Evolutionary conservation across 1,140 invertebrate species (phyloP), one percentile per base, ranked within the genome.

Genomic region (Lepidotrigona ventralis): DNA sequence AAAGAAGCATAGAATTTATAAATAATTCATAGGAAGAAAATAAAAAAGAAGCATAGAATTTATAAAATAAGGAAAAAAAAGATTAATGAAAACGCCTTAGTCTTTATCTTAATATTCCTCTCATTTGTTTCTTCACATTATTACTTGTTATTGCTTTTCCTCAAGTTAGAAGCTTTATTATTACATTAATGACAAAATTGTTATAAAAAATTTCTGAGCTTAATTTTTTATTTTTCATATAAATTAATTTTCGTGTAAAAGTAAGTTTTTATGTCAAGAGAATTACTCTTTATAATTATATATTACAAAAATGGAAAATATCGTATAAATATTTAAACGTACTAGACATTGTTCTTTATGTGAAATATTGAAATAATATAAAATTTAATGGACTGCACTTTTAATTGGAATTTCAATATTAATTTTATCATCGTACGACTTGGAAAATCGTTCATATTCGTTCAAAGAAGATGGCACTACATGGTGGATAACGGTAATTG

Each of bases 401-500:
- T 33, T 69, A 15, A 66, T 29, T 15, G 19, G 9, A 33, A 8
- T 21, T 2, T 11, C 33, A 33, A 53, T 33, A 39, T 5, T 23
- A 54, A 12, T 8, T 1, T 69, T 79, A 79, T 56, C 29, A 68
- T 56, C 15, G 9, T 46, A 33, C n/a, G 56, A 12, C 64, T 2
- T 4, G 23, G 0, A 12, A n/a, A 69, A 68, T 39, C 6, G 4
- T 69, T 39, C 4, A 1, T 2, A 15, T 26, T 53, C 0, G n/a
- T 9, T n/a, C 1, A 15, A 11, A 79, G n/a, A 53, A 72, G 69
- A 73, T 80, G 69, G 79, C 79, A 33, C 56, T 69, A 79, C 54
- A 17, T n/a, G 46, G 9, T 53, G 70, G 26, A n/a, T n/a, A 33
- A 2, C 19, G 33, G 33, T 2, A n/a, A 15, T 21, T 33, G 46